These are phyloP conservation scores for Cyprichromis sp. DNA, from an alignment of 2,113 vertebrate genomes.

Conservation along the genomic window DNA sequence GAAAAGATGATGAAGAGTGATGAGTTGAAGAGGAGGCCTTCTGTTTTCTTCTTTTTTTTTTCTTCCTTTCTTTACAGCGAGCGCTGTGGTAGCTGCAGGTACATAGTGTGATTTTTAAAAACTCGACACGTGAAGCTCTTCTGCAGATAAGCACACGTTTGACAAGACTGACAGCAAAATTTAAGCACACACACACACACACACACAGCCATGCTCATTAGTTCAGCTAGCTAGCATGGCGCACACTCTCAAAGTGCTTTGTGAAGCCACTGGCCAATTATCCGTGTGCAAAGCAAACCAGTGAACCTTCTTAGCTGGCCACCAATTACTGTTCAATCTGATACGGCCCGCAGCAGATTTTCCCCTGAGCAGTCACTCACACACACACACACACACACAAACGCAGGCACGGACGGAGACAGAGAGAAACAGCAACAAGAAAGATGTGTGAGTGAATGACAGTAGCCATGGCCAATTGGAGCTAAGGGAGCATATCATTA, in stretches of 20 bases:
- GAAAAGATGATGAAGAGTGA: conserved; percentile 40
- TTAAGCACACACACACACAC: neutral
- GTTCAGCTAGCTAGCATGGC: conserved; percentile 61
- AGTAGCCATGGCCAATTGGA: conserved; percentile 19
- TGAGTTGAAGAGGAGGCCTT: conserved; percentile 23
- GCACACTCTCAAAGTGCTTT: conserved; percentile 50
- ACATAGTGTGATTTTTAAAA: neutral
- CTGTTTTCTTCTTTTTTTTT: neutral
- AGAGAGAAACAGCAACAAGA: neutral
- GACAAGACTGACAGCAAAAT: conserved; percentile 17
- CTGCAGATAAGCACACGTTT: conserved; percentile 6
- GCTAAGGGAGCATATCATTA: conserved; percentile 28
- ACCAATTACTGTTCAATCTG: conserved; percentile 68
- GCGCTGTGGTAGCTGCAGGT: neutral
- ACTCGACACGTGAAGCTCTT: neutral
- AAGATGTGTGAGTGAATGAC: conserved; percentile 31
- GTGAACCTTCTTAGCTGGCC: conserved; percentile 63
- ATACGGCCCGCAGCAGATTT: conserved; percentile 47
- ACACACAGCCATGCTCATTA: conserved; percentile 52
- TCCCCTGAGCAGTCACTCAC: conserved; percentile 16
- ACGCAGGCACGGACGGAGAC: rapidly evolving
- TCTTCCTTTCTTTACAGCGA: neutral
- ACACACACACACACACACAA: neutral
- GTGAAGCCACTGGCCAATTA: conserved; percentile 64
- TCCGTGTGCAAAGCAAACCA: conserved; percentile 60